A percentile compares a stretch with the other conserved stretches of the same genome.
Evolutionary conservation across 2,888 invertebrate genomes (phyloP).

Genomic region (Lithosia quadra): DNA sequence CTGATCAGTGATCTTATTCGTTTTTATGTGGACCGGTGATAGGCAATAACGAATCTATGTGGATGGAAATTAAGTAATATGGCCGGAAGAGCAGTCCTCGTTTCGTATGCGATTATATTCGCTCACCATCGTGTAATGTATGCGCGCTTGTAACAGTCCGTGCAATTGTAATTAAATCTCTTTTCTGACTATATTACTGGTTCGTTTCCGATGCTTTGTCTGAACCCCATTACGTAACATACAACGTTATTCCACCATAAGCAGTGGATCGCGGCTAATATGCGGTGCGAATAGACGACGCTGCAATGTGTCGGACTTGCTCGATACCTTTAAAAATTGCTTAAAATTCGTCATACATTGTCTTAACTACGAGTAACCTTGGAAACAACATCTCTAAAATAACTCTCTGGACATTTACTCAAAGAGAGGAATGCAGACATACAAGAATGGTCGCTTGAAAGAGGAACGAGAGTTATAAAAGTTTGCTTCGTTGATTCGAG

Average conservation of each 20-base stretch:
- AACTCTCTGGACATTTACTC: background rate
- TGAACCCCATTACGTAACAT: slow-evolving; percentile 14
- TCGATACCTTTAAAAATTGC: background rate
- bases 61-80: slow-evolving; percentile 6
- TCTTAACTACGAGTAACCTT: background rate
- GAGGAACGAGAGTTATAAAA: background rate
- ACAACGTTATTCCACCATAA: slow-evolving; percentile 5
- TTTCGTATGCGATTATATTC: slow-evolving; percentile 21
- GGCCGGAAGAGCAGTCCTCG: slow-evolving; percentile 42
- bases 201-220: slow-evolving; percentile 14
- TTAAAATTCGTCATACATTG: background rate
- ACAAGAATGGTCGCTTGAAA: background rate
- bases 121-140: slow-evolving; percentile 22
- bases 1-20: background rate
- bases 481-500: background rate
- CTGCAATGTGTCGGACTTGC: background rate
- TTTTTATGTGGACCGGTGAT: slow-evolving; percentile 2
- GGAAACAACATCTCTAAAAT: background rate
- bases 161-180: slow-evolving; percentile 21
- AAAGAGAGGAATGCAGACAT: background rate
- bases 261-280: slow-evolving; percentile 5
- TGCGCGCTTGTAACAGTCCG: slow-evolving; percentile 11
- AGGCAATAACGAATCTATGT: slow-evolving; percentile 1
- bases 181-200: slow-evolving; percentile 12
- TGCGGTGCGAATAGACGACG: slow-evolving; percentile 8